A percentile compares a stretch with the other conserved stretches of the same genome.
phyloP scores from a whole-genome alignment of 2,888 invertebrate species.

The Zygogramma bicolorata region DNA sequence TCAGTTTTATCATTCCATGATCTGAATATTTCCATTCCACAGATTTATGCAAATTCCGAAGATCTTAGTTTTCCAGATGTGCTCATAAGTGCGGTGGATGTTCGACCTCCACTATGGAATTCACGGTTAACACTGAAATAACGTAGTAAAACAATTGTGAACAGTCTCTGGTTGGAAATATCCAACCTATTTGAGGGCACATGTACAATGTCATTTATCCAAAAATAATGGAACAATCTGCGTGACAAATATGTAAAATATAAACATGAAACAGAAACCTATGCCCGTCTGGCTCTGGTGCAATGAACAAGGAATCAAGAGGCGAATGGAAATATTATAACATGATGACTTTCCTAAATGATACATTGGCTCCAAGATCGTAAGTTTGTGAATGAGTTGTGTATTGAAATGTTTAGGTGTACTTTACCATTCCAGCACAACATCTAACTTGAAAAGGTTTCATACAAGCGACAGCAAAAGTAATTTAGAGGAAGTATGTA shows the following conservation, averaged over 20 bases:
- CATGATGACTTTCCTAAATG: no score
- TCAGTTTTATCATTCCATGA: no score
- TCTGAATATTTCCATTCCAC: no score
- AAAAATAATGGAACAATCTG: not conserved
- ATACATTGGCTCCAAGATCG: no score
- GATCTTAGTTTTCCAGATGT: no score
- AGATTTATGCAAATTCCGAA: no score
- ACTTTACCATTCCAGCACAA: not conserved
- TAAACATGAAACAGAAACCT: not conserved
- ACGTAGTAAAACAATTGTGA: not conserved
- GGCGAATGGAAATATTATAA: not conserved
- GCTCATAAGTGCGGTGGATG: not conserved
- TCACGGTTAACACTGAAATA: not conserved
- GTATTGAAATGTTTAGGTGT: not conserved
- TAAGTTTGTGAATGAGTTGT: not conserved
- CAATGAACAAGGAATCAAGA: conserved; percentile 1
- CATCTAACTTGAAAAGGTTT: not conserved
- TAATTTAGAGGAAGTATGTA: not conserved
- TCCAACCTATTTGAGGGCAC: not conserved
- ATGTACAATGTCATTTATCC: not conserved
- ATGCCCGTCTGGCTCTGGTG: conserved; percentile 2
- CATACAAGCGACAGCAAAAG: not conserved
- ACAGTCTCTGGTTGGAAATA: no score
- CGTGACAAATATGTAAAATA: no score
- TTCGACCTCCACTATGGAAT: not conserved